Conservation (phyloP, 2,113 vertebrate genomes). For the Neoarius graeffei region DNA sequence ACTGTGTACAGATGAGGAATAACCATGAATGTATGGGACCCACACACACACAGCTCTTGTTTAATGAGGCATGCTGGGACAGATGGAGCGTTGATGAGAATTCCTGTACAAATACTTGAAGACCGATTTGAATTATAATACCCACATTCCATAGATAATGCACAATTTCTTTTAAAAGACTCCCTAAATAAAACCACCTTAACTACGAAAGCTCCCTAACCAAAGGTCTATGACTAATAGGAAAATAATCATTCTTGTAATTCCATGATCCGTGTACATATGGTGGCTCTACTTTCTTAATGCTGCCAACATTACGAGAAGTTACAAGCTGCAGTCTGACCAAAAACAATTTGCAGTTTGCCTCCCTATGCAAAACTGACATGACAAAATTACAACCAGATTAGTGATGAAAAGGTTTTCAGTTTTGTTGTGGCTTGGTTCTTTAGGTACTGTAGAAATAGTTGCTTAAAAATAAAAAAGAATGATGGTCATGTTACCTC, state of each 20-base stretch:
- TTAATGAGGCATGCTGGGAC: slow-evolving; percentile 65
- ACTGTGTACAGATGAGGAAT: not conserved
- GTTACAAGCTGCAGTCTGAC: not conserved
- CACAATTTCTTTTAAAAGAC: not conserved
- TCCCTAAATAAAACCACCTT: not conserved
- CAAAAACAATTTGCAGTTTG: not conserved
- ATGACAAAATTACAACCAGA: not conserved
- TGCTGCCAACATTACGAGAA: not conserved
- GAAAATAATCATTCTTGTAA: not conserved
- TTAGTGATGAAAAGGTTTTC: not conserved
- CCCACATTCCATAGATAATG: slow-evolving; percentile 5
- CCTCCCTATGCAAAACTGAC: not conserved
- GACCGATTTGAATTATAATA: slow-evolving; percentile 22
- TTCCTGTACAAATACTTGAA: not conserved
- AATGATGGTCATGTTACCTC: not conserved
- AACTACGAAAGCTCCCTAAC: not conserved
- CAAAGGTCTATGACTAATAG: not conserved
- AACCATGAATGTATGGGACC: slow-evolving; percentile 48
- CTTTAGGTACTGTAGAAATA: not conserved
- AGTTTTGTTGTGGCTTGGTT: not conserved
- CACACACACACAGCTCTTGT: slow-evolving; percentile 55
- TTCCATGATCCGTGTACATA: not conserved
- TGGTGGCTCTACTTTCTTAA: not conserved
- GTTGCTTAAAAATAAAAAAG: not conserved
- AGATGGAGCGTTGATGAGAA: slow-evolving; percentile 19